phyloP scores from a whole-genome alignment of 2,888 invertebrate genomes.

The Meandrusa payeni region DNA sequence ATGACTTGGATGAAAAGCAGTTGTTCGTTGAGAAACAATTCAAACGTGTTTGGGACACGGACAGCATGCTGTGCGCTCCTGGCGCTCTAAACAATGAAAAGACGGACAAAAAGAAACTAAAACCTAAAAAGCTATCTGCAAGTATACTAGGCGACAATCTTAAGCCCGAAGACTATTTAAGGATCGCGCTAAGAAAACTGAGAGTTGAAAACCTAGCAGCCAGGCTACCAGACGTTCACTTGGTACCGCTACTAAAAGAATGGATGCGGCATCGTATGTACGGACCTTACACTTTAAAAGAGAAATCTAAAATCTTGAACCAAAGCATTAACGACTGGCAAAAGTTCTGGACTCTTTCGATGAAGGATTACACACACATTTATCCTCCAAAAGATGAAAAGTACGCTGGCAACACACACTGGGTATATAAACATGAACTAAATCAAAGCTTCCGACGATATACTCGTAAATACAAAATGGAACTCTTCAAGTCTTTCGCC shows the following conservation, averaged over 20 bases:
- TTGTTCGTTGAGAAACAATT: conserved; percentile 55
- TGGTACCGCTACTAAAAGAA: conserved; percentile 60
- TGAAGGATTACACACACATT: conserved; percentile 48
- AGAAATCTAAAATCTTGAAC: conserved; percentile 40
- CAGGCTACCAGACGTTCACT: conserved; percentile 58
- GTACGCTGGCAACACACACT: conserved; percentile 45
- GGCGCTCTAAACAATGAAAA: conserved; percentile 34
- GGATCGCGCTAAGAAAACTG: conserved; percentile 55
- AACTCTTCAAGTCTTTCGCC: conserved; percentile 52
- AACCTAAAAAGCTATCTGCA: conserved; percentile 38
- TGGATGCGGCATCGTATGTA: conserved; percentile 66
- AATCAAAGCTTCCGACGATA: conserved; percentile 50
- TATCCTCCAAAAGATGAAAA: conserved; percentile 39
- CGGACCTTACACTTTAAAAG: conserved; percentile 42
- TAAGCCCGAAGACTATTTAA: conserved; percentile 56
- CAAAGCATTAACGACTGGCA: conserved; percentile 52
- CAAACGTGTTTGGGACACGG: conserved; percentile 61
- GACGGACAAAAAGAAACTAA: conserved; percentile 42
- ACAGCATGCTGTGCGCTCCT: conserved; percentile 50
- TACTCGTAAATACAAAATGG: conserved; percentile 43
- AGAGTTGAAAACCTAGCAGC: conserved; percentile 56
- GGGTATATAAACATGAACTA: conserved; percentile 52
- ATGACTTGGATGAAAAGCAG: conserved; percentile 50
- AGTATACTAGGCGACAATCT: conserved; percentile 54
- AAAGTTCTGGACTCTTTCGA: conserved; percentile 41